Evolutionary conservation across 30 jellyfish, hydroid and myxozoan species (phyloP).

Genomic region (Chrysaora quinquecirrha): DNA sequence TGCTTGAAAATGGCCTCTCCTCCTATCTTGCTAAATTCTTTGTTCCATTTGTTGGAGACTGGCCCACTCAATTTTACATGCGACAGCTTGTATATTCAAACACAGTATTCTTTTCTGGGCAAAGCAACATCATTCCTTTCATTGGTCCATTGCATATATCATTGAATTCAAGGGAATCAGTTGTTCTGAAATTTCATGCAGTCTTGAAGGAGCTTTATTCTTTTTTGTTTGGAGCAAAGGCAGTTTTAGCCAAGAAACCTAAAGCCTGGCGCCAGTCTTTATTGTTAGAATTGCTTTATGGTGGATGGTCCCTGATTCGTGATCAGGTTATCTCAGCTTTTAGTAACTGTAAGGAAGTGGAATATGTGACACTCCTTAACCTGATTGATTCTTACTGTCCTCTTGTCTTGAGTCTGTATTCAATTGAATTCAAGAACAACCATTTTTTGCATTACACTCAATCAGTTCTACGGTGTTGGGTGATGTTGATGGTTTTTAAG

Average conservation of each 20-base stretch:
- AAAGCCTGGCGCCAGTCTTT: slow-evolving; percentile 63
- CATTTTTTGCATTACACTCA: too few species aligned
- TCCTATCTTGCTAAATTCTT: slow-evolving; percentile 40
- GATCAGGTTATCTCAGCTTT: too few species aligned
- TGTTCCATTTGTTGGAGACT: slow-evolving; percentile 57
- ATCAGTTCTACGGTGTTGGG: too few species aligned
- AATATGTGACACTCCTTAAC: too few species aligned
- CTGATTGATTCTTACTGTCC: too few species aligned
- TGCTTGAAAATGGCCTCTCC: slow-evolving; percentile 58
- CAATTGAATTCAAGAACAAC: too few species aligned
- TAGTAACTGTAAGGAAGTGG: too few species aligned
- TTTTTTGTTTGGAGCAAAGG: slow-evolving; percentile 42
- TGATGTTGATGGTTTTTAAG: too few species aligned
- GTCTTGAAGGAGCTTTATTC: too few species aligned
- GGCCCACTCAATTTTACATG: slow-evolving; percentile 62
- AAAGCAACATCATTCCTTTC: slow-evolving; percentile 36
- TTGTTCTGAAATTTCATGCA: slow-evolving; percentile 30
- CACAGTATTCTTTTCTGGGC: slow-evolving; percentile 4
- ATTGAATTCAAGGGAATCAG: slow-evolving; percentile 56
- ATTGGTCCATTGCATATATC: too few species aligned
- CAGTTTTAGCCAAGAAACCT: slow-evolving; percentile 49
- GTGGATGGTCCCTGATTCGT: slow-evolving; percentile 44
- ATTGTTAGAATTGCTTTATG: slow-evolving; percentile 52
- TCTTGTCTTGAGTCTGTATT: too few species aligned
- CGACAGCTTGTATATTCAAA: too few species aligned